Conservation (phyloP, 37 sponge, comb jelly and placozoan genomes). For the Geodia barretti region DNA sequence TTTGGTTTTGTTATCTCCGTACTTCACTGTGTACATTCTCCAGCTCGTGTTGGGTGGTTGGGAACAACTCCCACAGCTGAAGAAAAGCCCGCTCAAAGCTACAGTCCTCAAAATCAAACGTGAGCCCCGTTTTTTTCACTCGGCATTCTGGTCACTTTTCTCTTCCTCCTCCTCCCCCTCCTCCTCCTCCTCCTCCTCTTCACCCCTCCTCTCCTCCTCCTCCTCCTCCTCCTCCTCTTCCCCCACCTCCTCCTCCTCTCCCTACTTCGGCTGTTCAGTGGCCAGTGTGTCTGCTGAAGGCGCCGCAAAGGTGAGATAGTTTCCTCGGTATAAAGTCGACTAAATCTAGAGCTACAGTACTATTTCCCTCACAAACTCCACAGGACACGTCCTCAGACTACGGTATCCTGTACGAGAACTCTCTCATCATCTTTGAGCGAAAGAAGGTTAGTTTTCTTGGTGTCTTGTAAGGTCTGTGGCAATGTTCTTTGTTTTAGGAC, state of each 20-base stretch:
- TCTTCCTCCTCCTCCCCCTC: background rate
- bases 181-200: background rate
- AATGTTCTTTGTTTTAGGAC: conserved; percentile 33
- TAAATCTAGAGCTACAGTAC: too few species aligned
- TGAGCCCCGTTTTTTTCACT: background rate
- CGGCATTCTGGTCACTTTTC: background rate
- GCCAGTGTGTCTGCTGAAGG: too few species aligned
- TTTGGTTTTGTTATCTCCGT: background rate
- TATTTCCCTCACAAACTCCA: too few species aligned
- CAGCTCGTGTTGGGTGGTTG: background rate
- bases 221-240: background rate
- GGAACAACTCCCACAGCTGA: background rate
- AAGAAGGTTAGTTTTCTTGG: conserved; percentile 47
- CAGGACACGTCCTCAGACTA: too few species aligned
- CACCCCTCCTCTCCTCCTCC: background rate
- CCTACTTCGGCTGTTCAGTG: background rate
- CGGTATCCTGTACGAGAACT: conserved; percentile 44
- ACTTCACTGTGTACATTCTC: background rate
- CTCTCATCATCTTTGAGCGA: conserved; percentile 68
- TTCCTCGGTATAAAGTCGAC: too few species aligned
- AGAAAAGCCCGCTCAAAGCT: conserved; percentile 7
- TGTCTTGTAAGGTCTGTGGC: too few species aligned
- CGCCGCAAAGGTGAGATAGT: too few species aligned
- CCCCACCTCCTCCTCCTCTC: conserved; percentile 14
- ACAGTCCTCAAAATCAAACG: conserved; percentile 40